These are phyloP conservation scores for Phalacrocorax carbo DNA, from an alignment of 2,113 vertebrate species.

Conservation along the genomic window DNA sequence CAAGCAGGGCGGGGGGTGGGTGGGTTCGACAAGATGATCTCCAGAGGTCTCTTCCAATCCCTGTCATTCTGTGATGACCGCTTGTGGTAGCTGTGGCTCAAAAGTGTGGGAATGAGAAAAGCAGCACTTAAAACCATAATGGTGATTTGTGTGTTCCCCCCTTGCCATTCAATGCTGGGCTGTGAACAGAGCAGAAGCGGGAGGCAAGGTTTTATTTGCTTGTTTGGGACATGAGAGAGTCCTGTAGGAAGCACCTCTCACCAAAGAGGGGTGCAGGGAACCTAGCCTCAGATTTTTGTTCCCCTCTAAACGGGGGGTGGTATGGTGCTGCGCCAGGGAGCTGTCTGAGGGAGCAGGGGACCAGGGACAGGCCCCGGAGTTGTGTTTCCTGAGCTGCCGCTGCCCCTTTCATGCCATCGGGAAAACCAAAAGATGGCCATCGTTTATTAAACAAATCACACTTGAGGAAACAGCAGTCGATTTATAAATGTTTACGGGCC, in stretches of 20 bases:
- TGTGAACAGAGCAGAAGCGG: neutral
- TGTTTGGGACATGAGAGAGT: too few species aligned
- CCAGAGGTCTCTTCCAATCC: too few species aligned
- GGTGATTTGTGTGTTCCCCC: neutral
- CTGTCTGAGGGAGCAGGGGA: neutral
- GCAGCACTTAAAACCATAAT: neutral
- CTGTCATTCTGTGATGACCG: too few species aligned
- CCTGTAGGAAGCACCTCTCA: accelerated
- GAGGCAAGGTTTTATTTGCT: neutral
- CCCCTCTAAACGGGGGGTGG: neutral
- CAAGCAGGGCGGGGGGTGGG: too few species aligned
- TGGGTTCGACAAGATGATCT: too few species aligned
- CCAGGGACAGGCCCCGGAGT: neutral
- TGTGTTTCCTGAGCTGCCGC: neutral
- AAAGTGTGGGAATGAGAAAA: neutral
- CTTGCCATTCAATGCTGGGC: accelerated
- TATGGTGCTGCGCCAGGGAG: neutral
- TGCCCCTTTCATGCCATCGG: neutral
- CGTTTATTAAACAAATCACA: neutral
- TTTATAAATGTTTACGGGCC: neutral
- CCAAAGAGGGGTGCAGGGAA: neutral
- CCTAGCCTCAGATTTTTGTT: neutral
- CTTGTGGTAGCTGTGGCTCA: neutral
- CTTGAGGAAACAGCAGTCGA: accelerated
- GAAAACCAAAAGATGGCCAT: neutral